Base-by-base conservation (phyloP, 2,113 vertebrate species). In the Grammomys dolichurus region DNA sequence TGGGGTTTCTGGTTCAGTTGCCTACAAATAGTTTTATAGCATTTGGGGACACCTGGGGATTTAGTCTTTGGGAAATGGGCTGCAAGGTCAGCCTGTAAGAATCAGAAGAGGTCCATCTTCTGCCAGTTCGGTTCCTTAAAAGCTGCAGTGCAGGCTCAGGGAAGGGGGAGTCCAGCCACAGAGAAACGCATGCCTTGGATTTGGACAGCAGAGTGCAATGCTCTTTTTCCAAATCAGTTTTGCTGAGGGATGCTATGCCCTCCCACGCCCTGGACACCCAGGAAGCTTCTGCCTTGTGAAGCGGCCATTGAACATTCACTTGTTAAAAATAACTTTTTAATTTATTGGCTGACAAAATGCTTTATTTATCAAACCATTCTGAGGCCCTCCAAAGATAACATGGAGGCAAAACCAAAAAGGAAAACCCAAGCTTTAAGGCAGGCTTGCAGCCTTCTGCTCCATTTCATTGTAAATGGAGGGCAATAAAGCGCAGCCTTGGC, bases 391-490 rank as follows among this genome's bases (percentile, higher is more conserved):
- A 91, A 92, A 97, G 82, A 98, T 97, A 97, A 98, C 98, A 96
- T 86, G 33, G 96, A 98, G 80, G 94, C 43, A 72, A 98, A 97
- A 94, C 65, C 95, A 92, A 88, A 97, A 97, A 97, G 91, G 93
- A 98, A 98, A 98, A 97, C 95, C 93, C 97, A 96, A 94, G 96
- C 91, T 96, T 98, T 96, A 96, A 96, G 91, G 96, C 89, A 89
- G 56, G 89, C 70, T 96, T 95, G 96, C 97, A 97, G 96, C 96
- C 95, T 98, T 97, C 97, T 95, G 96, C 98, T 98, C 98, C 96
- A 97, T 98, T 98, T 97, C 96, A 81, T 96, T 98, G 97, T 98
- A 98, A 98, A 97, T 97, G 97, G 97, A 97, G 96, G 95, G 97
- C 86, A 60, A 97, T 97, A 97, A 98, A 97, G 95, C 90, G 78